Base-by-base conservation (phyloP, 2,797 vertebrate genomes). In the Crax fasciolata region DNA sequence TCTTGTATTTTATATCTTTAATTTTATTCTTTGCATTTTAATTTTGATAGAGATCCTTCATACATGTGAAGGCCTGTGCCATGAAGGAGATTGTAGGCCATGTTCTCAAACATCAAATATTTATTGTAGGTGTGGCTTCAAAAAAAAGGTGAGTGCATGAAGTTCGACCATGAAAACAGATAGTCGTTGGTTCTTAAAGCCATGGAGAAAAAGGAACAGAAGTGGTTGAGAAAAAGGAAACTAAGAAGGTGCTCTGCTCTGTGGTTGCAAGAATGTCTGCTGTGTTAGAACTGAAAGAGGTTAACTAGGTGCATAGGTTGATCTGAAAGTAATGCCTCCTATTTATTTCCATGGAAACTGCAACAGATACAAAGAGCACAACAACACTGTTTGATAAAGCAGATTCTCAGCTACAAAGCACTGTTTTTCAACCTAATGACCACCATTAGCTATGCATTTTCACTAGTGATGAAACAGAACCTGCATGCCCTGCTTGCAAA, bases 81-180 rank as follows among this genome's bases (percentile, higher is more conserved):
- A 99, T 20, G 99, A 99, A 97, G 99, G 98, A 90, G 97, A 97
- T 93, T 99, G 99, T 95, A 99, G 98, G 35, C 99, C 99, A 1
- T 99, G 99, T 94, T 98, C 98, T 90, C 98, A 99, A 84, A 99
- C 98, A 73, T 99, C 99, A 14, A 98, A 98, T 63, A 93, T 99
- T 98, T 98, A 98, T 93, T 99, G 99, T 97, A 98, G 99, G 92
- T 99, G 99, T 98, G 98, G 98, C 97, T 98, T 98, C 97, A 99
- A 98, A 97, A 99, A 98, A 52, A 99, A 99, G 98, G 99, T 99
- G 95, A 97, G 91, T 94, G 5, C 84, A 10, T 85, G 84, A 94
- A 88, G 17, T 13, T 35, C 74, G 59, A 55, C 8, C 27, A 11
- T 20, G 18, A 39, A 77, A 83, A 52, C 13, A 48, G 23, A 3